These are phyloP conservation scores for Salvelinus sp. DNA, from an alignment of 2,113 vertebrate genomes.

Conservation along the genomic window DNA sequence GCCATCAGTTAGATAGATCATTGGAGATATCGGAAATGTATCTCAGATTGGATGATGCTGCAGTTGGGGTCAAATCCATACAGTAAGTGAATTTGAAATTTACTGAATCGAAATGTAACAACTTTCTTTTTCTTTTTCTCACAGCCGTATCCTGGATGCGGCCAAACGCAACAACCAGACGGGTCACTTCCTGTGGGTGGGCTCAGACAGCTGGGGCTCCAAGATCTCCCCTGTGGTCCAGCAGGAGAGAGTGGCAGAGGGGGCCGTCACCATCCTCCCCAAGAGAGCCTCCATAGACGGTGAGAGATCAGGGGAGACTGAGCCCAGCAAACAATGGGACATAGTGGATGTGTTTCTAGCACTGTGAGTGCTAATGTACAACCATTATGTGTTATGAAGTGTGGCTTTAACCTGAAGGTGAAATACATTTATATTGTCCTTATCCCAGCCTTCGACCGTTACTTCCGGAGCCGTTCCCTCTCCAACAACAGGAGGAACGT, in stretches of 20 bases:
- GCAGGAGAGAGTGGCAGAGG: constrained; percentile 87
- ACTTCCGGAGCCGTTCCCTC: constrained; percentile 88
- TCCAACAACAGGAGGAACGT: constrained; percentile 90
- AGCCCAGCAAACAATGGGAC: no score
- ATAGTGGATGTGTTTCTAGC: no score
- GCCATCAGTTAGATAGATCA: no score
- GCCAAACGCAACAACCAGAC: constrained; percentile 90
- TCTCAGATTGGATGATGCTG: no score
- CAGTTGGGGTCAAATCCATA: no score
- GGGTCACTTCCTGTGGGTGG: constrained; percentile 97
- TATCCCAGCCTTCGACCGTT: constrained; percentile 83
- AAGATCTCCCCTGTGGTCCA: constrained; percentile 93
- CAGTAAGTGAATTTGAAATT: no score
- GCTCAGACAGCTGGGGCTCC: constrained; percentile 96
- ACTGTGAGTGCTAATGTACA: no score
- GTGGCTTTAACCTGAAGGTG: no score
- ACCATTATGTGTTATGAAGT: no score
- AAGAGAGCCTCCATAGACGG: constrained; percentile 95
- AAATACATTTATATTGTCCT: background rate
- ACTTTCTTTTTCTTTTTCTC: background rate
- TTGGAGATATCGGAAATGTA: no score
- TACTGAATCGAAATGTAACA: no score
- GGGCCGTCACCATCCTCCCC: constrained; percentile 93
- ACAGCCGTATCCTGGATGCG: constrained; percentile 87
- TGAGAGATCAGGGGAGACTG: constrained; percentile 59